Base-by-base conservation (phyloP, 1,140 invertebrate genomes). In the Chironomus striatipennis region DNA sequence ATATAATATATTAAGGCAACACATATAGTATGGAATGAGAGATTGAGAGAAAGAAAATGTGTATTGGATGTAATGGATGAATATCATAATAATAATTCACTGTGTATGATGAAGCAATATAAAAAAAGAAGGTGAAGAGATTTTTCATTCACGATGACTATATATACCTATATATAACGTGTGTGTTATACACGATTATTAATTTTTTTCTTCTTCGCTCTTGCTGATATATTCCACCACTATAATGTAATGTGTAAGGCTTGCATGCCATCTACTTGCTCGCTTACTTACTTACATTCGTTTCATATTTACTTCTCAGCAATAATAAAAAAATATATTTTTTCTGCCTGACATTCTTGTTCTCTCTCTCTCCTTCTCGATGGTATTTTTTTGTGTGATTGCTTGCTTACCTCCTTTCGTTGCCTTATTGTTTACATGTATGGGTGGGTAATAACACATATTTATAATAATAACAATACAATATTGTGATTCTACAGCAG, bases 1-100 rank as follows among this genome's bases (percentile, higher is more conserved):
- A 34, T 34, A 34, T n/a, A n/a, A n/a, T 34, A 34, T 34, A 34
- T 34, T 34, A 34, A 34, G 24, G 24, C 24, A 34, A 34, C 24
- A 34, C 24, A 34, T 34, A 34, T 34, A 34, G 24, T 34, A 34
- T 34, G 24, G 24, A 34, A 34, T 5, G 24, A 34, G 24, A 34
- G 24, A 34, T 57, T 57, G 47, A 12, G n/a, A 57, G 47, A 12
- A 57, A 57, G n/a, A 57, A 57, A 57, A 15, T 12, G 12, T 57
- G n/a, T 57, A 57, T 57, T 57, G 47, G 47, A n/a, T 57, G 12
- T 57, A 57, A 57, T 57, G 47, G 9, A 57, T 57, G 47, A 57
- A 57, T 57, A 57, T 57, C 47, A 70, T 70, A 18, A 70, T 70
- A 18, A 70, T 70, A 70, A 70, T 70, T 70, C 18, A 70, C 47